Evolutionary conservation across 2,113 vertebrate species (phyloP).

Genomic region (Nestor notabilis): DNA sequence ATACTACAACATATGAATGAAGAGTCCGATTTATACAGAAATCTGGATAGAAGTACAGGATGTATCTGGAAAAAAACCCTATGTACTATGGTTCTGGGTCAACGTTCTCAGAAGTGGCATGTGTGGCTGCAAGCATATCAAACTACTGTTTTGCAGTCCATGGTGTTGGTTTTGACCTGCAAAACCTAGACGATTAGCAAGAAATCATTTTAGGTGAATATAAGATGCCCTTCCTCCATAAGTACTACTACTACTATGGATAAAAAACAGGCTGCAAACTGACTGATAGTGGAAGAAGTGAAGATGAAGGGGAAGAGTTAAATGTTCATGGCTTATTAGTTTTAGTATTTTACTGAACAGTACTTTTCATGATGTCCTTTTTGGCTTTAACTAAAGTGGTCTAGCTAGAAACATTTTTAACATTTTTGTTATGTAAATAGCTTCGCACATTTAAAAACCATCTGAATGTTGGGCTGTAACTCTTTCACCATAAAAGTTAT

Average conservation of each 20-base stretch:
- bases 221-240: not conserved
- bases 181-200: not conserved
- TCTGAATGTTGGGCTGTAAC: not conserved
- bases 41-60: not conserved
- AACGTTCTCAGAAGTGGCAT: not conserved
- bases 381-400: not conserved
- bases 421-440: not conserved
- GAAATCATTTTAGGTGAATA: not conserved
- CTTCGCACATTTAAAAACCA: not conserved
- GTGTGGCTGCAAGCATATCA: not conserved
- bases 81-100: not conserved
- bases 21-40: not conserved
- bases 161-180: not conserved
- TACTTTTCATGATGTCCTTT: not conserved
- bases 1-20: not conserved
- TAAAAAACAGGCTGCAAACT: rapidly evolving
- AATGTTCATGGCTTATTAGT: not conserved
- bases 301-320: not conserved
- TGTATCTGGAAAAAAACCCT: not conserved
- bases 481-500: not conserved
- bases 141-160: not conserved
- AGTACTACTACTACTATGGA: not conserved
- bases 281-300: not conserved
- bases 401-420: not conserved
- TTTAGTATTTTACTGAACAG: not conserved